Percentiles rank a stretch among this genome's conserved stretches.
Evolutionary conservation across 2,797 vertebrate species (phyloP).

Genomic region (Pantherophis vulpinus): DNA sequence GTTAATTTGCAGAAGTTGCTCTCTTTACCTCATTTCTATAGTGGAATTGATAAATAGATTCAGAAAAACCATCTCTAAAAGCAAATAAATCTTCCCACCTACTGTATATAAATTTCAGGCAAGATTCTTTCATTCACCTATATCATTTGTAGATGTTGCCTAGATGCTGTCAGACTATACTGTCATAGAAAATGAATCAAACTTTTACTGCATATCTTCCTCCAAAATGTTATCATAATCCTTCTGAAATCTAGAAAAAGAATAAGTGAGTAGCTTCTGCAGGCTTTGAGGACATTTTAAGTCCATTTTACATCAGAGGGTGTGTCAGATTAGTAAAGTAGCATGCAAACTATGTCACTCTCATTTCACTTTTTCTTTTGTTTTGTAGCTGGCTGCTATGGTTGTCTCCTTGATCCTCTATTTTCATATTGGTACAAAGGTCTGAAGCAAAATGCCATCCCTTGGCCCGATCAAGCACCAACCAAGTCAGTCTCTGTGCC

Average conservation of each 20-base stretch:
- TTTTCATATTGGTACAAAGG: conserved; percentile 19
- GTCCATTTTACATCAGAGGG: neutral
- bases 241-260: neutral
- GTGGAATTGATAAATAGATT: neutral
- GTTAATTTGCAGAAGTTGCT: neutral
- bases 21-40: neutral
- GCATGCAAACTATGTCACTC: neutral
- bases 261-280: neutral
- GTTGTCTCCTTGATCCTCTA: conserved; percentile 37
- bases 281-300: neutral
- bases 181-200: neutral
- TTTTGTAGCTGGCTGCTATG: conserved; percentile 42
- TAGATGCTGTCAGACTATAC: neutral
- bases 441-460: neutral
- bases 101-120: neutral
- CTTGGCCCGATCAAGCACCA: neutral
- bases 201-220: neutral
- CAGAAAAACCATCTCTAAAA: neutral
- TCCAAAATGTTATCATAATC: too few species aligned
- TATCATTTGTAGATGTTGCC: neutral
- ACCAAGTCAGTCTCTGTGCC: neutral
- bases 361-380: neutral
- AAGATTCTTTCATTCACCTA: neutral
- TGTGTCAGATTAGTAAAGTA: neutral
- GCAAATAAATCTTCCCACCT: neutral